These are phyloP conservation scores for Phylloscopus whistleri DNA, from an alignment of 2,113 vertebrate genomes.

Conservation along the genomic window DNA sequence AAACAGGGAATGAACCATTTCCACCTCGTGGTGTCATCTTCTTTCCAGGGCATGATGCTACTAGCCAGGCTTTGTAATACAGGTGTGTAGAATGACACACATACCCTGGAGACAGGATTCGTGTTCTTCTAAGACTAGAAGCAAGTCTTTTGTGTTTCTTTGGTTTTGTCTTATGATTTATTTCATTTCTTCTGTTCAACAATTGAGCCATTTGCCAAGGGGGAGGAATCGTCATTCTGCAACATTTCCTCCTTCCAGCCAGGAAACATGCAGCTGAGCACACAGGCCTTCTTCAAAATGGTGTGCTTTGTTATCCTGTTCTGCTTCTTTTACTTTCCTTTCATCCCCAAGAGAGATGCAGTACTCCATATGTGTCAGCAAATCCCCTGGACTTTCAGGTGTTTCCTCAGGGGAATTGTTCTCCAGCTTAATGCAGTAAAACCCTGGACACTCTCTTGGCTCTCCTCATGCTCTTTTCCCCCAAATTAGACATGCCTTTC, in stretches of 20 bases:
- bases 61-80: background rate
- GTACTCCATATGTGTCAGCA: background rate
- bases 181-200: conserved; percentile 14
- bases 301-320: background rate
- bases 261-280: background rate
- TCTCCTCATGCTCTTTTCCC: background rate
- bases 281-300: background rate
- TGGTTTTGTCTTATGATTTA: background rate
- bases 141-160: background rate
- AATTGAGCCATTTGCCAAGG: background rate
- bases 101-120: conserved; percentile 21
- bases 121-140: background rate
- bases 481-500: background rate
- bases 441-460: background rate
- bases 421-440: background rate
- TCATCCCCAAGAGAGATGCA: background rate
- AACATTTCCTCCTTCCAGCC: background rate
- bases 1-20: background rate
- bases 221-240: background rate
- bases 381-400: background rate
- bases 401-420: background rate
- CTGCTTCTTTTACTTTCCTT: background rate
- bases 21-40: background rate
- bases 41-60: background rate
- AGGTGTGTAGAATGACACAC: background rate